Base-by-base conservation (phyloP, 2,888 invertebrate genomes). In the Hypsopygia costalis region DNA sequence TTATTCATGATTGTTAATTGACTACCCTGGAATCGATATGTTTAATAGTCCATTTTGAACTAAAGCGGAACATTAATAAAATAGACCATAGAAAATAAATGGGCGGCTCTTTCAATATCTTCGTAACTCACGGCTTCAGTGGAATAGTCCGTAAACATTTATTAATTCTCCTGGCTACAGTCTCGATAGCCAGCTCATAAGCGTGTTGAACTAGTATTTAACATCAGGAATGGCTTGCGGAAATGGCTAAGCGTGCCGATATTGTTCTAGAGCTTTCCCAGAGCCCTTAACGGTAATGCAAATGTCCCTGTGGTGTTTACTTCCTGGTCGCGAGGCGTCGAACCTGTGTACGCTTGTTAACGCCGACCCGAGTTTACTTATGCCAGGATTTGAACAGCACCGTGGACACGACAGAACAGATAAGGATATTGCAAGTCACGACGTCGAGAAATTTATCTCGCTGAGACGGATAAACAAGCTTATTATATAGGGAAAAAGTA, bases 251-350 rank as follows among this genome's bases (percentile, higher is more conserved):
- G 50, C 51, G 46, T 58, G 60, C 56, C 63, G 61, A 80, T 77
- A 80, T 78, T 77, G 76, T 79, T 78, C 68, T 69, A 50, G 50
- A 68, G 53, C 58, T 70, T 78, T 75, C 71, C 65, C 70, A 75
- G 76, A 71, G 76, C 67, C 55, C 62, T 55, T 80, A 83, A 80
- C 81, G 78, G 79, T 77, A 81, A 82, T 78, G 77, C 74, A 77
- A 85, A 82, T 79, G 74, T 70, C 74, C 59, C 60, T 47, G 44
- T 42, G 43, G 41, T 40, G 41, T 55, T 55, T 55, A 76, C 73
- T 85, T 85, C 85, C 85, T 76, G 72, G 74, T 74, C 61, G 62
- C 52, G 49, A 53, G 57, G 65, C 65, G 63, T 63, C 57, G 60
- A 60, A 62, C 58, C 65, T 56, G 58, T 62, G 59, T 54, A 58